Evolutionary conservation across 2,113 vertebrate genomes (phyloP).

Genomic region (Pleuronectes platessa): DNA sequence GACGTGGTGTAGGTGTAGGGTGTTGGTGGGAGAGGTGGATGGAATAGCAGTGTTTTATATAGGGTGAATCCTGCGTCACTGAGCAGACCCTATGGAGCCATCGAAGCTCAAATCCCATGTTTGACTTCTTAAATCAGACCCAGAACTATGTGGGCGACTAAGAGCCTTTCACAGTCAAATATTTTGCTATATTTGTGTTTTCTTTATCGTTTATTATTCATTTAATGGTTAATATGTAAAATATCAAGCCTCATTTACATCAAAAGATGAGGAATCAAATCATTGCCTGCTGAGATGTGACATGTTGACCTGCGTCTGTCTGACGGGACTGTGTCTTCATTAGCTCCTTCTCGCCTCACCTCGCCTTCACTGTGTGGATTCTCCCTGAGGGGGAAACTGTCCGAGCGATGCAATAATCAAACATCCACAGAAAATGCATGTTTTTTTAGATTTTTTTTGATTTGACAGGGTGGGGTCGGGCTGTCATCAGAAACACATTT

Average conservation of each 20-base stretch:
- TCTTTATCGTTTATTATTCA: too few relatives aligned
- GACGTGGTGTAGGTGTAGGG: conserved; percentile 23
- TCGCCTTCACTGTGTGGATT: conserved; percentile 13
- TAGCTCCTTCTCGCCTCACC: conserved; percentile 23
- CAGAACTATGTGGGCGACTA: too few relatives aligned
- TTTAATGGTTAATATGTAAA: too few relatives aligned
- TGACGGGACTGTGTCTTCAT: conserved; percentile 46
- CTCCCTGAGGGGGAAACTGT: conserved; percentile 40
- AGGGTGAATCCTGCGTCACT: conserved; percentile 28
- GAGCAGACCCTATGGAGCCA: background rate
- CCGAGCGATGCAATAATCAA: conserved; percentile 52
- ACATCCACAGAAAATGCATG: background rate
- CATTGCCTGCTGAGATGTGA: conserved; percentile 3
- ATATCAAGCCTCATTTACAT: too few relatives aligned
- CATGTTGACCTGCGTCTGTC: conserved; percentile 6
- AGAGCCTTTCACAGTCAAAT: too few relatives aligned
- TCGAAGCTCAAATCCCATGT: background rate
- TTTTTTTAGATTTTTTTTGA: conserved; percentile 4
- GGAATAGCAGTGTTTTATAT: conserved; percentile 23
- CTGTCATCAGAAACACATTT: conserved; percentile 65
- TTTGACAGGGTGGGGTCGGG: background rate
- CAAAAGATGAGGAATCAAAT: too few relatives aligned
- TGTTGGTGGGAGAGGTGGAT: background rate
- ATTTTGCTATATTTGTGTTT: too few relatives aligned
- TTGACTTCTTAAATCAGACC: too few relatives aligned